Evolutionary conservation across 2,113 vertebrate genomes (phyloP).

Genomic region (Pseudopipra pipra): DNA sequence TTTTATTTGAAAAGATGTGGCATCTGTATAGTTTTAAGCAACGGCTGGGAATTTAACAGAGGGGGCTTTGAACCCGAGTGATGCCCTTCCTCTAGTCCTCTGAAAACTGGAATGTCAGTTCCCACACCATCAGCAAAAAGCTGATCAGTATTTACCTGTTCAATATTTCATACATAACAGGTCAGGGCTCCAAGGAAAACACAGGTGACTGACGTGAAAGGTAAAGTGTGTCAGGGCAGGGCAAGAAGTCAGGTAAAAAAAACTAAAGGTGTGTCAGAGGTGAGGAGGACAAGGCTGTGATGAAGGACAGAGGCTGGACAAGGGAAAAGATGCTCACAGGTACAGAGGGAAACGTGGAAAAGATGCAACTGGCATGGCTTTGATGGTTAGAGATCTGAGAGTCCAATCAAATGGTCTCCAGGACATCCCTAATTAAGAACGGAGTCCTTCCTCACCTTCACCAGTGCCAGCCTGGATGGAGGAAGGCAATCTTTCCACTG

Average conservation of each 20-base stretch:
- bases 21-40: neutral
- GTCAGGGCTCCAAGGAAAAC: neutral
- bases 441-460: neutral
- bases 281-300: neutral
- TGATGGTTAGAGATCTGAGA: neutral
- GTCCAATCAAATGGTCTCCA: neutral
- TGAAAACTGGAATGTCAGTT: neutral
- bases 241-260: neutral
- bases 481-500: neutral
- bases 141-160: neutral
- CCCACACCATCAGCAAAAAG: neutral
- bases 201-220: neutral
- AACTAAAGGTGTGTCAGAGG: neutral
- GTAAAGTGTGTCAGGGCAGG: neutral
- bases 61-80: neutral
- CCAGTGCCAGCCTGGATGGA: neutral
- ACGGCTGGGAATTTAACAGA: neutral
- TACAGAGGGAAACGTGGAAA: neutral
- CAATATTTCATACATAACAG: rapidly evolving
- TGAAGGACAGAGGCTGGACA: neutral
- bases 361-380: rapidly evolving
- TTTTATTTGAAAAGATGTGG: neutral
- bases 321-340: neutral
- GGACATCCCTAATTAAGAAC: neutral
- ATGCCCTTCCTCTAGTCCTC: neutral